Conservation (phyloP, 2,888 invertebrate genomes). For the Argyra leucocephala region DNA sequence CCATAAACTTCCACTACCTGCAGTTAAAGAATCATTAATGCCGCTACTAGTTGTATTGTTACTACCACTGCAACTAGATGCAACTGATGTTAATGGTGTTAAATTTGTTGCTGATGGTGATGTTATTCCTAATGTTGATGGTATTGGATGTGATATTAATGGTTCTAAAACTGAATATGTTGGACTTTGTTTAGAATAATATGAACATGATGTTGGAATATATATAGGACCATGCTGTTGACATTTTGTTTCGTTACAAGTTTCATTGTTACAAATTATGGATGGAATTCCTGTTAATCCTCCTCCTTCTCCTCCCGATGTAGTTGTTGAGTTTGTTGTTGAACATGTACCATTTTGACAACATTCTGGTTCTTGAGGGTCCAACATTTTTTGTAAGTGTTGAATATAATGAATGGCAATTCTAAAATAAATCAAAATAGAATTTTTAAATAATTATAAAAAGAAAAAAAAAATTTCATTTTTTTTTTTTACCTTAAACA, state of each 20-base stretch:
- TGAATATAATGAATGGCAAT: constrained; percentile 69
- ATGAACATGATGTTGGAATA: not conserved
- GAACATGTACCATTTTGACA: not conserved
- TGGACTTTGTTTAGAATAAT: not conserved
- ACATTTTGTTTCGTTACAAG: not conserved
- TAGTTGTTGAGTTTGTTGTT: not conserved
- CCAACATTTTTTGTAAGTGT: constrained; percentile 49
- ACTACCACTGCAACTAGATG: not conserved
- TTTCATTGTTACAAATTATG: not conserved
- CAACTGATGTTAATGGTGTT: not conserved
- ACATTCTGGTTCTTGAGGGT: not conserved
- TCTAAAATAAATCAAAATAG: constrained; percentile 34
- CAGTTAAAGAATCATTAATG: not conserved
- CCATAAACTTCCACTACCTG: not conserved
- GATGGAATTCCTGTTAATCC: not conserved
- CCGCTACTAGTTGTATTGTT: not conserved
- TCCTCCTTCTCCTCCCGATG: not conserved
- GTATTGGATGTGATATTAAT: not conserved
- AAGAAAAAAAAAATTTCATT: constrained; percentile 8
- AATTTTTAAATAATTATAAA: constrained; percentile 3
- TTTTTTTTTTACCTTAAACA: constrained; percentile 53
- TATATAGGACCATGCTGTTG: not conserved
- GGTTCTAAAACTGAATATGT: constrained; percentile 3
- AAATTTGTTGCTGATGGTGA: not conserved
- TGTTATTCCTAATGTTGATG: not conserved